Evolutionary conservation across 2,113 vertebrate genomes (phyloP).

Genomic region (Ancistrus triradiatus): DNA sequence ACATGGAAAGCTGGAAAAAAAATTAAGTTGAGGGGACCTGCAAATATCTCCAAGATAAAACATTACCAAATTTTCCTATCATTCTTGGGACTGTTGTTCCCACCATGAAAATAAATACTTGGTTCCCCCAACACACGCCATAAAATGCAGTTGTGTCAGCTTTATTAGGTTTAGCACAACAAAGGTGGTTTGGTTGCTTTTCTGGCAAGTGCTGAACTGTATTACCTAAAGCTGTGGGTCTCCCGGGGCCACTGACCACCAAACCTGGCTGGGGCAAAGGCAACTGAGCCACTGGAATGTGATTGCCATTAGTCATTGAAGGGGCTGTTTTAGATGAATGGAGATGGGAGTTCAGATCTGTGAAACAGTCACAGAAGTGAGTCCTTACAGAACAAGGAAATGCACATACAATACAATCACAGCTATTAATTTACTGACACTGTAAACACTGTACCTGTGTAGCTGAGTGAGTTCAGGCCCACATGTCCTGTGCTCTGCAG

Average conservation of each 20-base stretch:
- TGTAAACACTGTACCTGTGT: slow-evolving; percentile 62
- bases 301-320: slow-evolving; percentile 72
- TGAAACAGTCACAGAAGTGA: slow-evolving; percentile 4
- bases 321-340: slow-evolving; percentile 51
- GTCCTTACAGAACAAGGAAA: not conserved
- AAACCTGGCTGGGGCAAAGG: slow-evolving; percentile 60
- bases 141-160: not conserved
- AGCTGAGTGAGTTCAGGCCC: slow-evolving; percentile 51
- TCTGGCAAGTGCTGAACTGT: not conserved
- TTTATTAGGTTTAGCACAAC: slow-evolving; percentile 5
- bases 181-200: not conserved
- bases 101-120: too few species aligned
- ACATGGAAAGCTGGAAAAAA: too few species aligned
- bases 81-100: too few species aligned
- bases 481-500: slow-evolving; percentile 40
- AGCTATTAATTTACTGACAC: not conserved
- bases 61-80: too few species aligned
- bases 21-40: too few species aligned
- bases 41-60: too few species aligned
- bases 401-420: not conserved
- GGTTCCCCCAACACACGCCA: not conserved
- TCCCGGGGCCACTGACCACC: slow-evolving; percentile 57
- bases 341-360: slow-evolving; percentile 57
- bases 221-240: slow-evolving; percentile 74
- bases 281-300: slow-evolving; percentile 67